Base-by-base conservation (phyloP, 2,113 vertebrate genomes). In the Spermophilus dauricus region DNA sequence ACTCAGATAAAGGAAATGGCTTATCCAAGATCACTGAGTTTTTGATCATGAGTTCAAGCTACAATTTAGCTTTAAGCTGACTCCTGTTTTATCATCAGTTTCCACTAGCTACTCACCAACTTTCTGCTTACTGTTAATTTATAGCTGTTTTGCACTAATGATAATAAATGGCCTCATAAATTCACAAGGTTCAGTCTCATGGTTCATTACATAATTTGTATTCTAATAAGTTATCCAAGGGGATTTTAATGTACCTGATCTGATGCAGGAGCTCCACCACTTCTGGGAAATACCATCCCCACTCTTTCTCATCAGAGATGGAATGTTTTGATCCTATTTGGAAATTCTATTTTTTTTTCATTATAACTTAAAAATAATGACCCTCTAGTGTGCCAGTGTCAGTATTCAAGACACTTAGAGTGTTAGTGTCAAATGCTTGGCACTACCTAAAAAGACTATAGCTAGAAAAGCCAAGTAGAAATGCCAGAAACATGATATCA, bases 291-390 rank as follows among this genome's bases (percentile, higher is more conserved):
- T 73, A 2, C 28, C 24, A 89, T 51, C 1, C 56, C 6, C 2
- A 86, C 0, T 69, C 34, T 82, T 32, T 45, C 22, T 78, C 30
- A 80, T 69, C 6, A 37, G 13, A 70, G 17, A 65, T 8, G 10
- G 58, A 6, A 28, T 51, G 0, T 51, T 75, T 34, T 14, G 1
- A 28, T 88, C 1, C 37, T 24, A 2, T 87, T 82, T 39, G 30
- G 34, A 77, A 77, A 16, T 18, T 39, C 12, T 72, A 89, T 56
- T 45, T 11, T 76, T n/a, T 24, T 78, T 45, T 24, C 65, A n/a
- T 90, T 92, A 45, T 69, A 97, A 85, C 5, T 94, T 65, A 51
- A 67, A 73, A 67, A 75, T 58, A 51, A 69, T 80, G n/a, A 80
- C 28, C 24, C 12, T 85, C 18, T 56, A 34, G 1, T 51, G 2